These are phyloP conservation scores for Lithophane semibrunnea DNA, from an alignment of 2,888 invertebrate species.

Conservation along the genomic window DNA sequence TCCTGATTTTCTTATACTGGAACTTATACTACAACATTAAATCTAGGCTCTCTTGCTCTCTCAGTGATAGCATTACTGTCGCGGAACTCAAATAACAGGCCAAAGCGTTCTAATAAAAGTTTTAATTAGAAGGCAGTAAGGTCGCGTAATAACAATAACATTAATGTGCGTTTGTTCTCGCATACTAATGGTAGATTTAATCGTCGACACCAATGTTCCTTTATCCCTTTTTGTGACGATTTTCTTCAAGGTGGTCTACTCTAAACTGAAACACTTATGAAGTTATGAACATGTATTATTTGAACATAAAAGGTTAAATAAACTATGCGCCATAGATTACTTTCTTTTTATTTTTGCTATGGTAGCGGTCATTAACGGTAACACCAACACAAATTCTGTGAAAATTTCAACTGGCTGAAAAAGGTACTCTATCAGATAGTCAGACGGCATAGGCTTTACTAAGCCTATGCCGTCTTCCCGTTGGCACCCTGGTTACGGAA, in stretches of 20 bases:
- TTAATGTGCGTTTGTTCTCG: slow-evolving; percentile 18
- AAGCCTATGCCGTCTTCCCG: no score
- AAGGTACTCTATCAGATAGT: neutral
- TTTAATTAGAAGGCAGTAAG: slow-evolving; percentile 38
- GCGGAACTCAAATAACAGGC: neutral
- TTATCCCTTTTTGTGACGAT: neutral
- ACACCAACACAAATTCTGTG: neutral
- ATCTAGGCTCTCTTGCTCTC: neutral
- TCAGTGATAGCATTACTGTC: neutral
- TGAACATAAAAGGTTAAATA: neutral
- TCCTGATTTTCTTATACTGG: neutral
- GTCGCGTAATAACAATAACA: slow-evolving; percentile 17
- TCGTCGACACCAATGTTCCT: neutral
- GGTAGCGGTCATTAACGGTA: neutral
- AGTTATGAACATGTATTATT: neutral
- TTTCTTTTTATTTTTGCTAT: neutral
- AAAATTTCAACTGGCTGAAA: neutral
- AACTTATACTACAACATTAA: neutral
- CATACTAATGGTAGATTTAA: slow-evolving; percentile 44
- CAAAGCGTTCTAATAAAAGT: neutral
- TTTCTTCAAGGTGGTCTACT: neutral
- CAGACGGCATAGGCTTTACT: neutral
- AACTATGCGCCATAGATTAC: neutral
- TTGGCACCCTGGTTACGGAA: neutral
- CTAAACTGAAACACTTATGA: neutral